A percentile compares a stretch with the other conserved stretches of the same genome.
Conservation (phyloP, 2,113 vertebrate genomes). For the Himantopus leucocephalus region DNA sequence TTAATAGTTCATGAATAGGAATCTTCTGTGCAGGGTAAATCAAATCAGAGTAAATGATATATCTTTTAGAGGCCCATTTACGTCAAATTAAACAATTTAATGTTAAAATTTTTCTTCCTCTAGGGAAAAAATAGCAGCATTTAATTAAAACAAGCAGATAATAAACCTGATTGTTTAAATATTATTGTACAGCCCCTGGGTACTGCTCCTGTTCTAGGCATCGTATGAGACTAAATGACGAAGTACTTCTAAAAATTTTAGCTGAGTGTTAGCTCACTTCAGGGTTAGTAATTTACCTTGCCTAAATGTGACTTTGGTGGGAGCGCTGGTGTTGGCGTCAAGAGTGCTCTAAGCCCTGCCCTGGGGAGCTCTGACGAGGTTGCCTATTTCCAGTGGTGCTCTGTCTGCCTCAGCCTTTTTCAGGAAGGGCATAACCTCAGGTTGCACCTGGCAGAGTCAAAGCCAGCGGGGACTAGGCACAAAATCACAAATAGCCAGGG, state of each 20-base stretch:
- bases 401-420: background rate
- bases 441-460: no score
- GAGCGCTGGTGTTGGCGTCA: background rate
- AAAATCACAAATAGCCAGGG: background rate
- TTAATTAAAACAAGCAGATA: slow-evolving; percentile 50
- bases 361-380: background rate
- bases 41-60: background rate
- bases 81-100: slow-evolving; percentile 21
- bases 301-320: background rate
- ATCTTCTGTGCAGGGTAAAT: slow-evolving; percentile 13
- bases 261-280: background rate
- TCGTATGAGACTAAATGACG: background rate
- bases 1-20: slow-evolving; percentile 42
- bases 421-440: background rate
- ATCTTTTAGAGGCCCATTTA: slow-evolving; percentile 5
- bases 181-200: background rate
- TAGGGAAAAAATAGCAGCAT: background rate
- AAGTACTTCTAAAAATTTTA: background rate
- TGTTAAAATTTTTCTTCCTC: background rate
- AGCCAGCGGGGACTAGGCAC: background rate
- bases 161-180: slow-evolving; percentile 30
- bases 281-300: background rate
- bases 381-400: background rate
- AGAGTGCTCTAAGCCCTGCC: background rate
- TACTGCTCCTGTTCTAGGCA: background rate